A percentile compares a stretch with the other conserved stretches of the same genome.
Evolutionary conservation across 2,888 invertebrate genomes (phyloP).

Genomic region (Acrocyrtus sp.): DNA sequence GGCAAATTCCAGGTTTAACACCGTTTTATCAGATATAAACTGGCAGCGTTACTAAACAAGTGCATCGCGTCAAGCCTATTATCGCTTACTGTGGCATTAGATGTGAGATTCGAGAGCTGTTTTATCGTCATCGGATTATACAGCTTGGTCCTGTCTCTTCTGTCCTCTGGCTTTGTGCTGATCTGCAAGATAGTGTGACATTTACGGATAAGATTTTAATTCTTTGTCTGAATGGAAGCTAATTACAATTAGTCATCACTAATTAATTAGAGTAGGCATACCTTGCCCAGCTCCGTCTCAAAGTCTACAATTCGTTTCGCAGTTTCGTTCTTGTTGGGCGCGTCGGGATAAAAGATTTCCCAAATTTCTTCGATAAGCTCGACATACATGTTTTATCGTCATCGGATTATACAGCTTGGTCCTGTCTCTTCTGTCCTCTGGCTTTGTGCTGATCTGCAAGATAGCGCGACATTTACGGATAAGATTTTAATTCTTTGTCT

Average conservation of each 20-base stretch:
- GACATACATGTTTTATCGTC: constrained; percentile 70
- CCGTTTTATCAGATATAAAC: no score
- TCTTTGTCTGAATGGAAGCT: not conserved
- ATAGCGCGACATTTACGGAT: not conserved
- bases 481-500: no score
- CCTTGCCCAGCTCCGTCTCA: constrained; percentile 74
- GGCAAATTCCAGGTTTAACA: no score
- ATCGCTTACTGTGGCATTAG: constrained; percentile 29
- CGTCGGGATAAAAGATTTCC: constrained; percentile 42
- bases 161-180: constrained; percentile 86
- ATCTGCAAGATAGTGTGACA: constrained; percentile 70
- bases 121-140: constrained; percentile 89
- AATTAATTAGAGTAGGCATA: constrained; percentile 63
- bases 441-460: constrained; percentile 80
- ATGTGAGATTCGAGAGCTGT: constrained; percentile 71
- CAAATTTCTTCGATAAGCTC: constrained; percentile 53
- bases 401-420: constrained; percentile 90
- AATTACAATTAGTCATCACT: not conserved
- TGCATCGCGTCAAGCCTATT: not conserved
- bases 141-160: constrained; percentile 86
- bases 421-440: constrained; percentile 90
- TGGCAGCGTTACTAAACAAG: not conserved
- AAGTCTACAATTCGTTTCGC: constrained; percentile 73
- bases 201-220: no score
- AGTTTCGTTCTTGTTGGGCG: no score